Base-by-base conservation (phyloP, 2,113 vertebrate genomes). In the Oceanodroma tethys region DNA sequence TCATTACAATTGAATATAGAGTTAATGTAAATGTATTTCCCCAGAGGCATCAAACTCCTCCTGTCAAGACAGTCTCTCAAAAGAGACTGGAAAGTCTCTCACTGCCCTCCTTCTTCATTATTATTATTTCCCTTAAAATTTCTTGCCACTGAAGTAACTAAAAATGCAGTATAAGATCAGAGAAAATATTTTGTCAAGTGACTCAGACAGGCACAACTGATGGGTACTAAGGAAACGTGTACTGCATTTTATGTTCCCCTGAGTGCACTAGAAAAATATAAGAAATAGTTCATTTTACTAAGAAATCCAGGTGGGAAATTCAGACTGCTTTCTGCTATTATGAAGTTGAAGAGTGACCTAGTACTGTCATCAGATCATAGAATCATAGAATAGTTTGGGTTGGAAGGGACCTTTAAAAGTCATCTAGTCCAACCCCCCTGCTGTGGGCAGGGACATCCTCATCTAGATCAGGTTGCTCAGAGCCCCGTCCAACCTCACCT, bases 171-270 rank as follows among this genome's bases (percentile, higher is more conserved):
- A 45, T 65, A 72, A 88, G 60, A 96, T 97, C 88, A 93, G 85
- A 96, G 90, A 86, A 97, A 94, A 75, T 95, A 89, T 91, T 96
- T 93, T 96, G 96, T 96, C 90, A 94, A 94, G 85, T 86, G 70
- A 88, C 79, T 92, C 86, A 93, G 93, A 92, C 90, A 97, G 86
- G 86, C 91, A 96, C 88, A 91, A 78, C 82, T 92, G 92, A 97
- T 60, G 48, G 66, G 50, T 93, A 88, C 38, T 81, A 38, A 90
- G 73, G 50, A 73, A 95, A 95, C n/a, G 47, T 92, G 85, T 34
- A 40, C 45, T 92, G 66, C 79, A 95, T 95, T 96, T 93, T 84
- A 84, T 78, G 27, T 79, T 86, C 36, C 19, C 86, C 66, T 59
- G 60, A 94, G 58, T 43, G 42, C 18, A 32, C 45, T 84, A 72